Evolutionary conservation across 2,797 vertebrate species (phyloP), one percentile per base, ranked within the genome.

Genomic region (Echiichthys vipera): DNA sequence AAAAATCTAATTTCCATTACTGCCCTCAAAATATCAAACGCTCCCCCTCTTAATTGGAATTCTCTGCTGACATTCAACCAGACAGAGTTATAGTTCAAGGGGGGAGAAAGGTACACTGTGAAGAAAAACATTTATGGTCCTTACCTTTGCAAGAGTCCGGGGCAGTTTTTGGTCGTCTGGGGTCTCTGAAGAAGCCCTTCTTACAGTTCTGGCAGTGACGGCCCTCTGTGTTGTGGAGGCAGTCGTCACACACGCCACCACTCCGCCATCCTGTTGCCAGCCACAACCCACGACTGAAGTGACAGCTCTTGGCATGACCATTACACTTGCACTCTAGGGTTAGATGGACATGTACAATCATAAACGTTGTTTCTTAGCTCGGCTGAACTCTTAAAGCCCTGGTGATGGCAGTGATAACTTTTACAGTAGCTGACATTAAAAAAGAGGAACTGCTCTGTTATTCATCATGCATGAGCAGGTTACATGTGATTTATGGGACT

Each of bases 311-410:
- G 0, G 97, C 96, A 0, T 98, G 97, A 10, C 95, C 94, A 0
- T 97, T 97, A 74, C 98, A 99, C 83, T 96, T 97, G 90, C 98
- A 99, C 1, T 95, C 98, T 98, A 90, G 17, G 56, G 51, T 66
- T 3, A 51, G 53, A 71, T 2, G 43, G 32, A 81, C n/a, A 83
- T 3, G 15, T 17, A 67, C 14, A 65, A 22, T 12, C 5, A 72
- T 30, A 51, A 24, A 50, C 0, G 24, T 50, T 27, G n/a, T 54
- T n/a, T 7, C 59, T 65, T 51, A 29, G 24, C 25, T 39, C 22
- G 5, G 50, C 24, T 54, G 49, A 70, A 59, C 39, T 53, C 40
- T 65, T 3, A 55, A 56, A 57, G 57, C 22, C 5, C 17, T 9
- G 1, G 32, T 17, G 49, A 70, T 12, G 5, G 32, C 43, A 50